Conservation (phyloP, 2,797 vertebrate genomes). For the Peromyscus aztecus region DNA sequence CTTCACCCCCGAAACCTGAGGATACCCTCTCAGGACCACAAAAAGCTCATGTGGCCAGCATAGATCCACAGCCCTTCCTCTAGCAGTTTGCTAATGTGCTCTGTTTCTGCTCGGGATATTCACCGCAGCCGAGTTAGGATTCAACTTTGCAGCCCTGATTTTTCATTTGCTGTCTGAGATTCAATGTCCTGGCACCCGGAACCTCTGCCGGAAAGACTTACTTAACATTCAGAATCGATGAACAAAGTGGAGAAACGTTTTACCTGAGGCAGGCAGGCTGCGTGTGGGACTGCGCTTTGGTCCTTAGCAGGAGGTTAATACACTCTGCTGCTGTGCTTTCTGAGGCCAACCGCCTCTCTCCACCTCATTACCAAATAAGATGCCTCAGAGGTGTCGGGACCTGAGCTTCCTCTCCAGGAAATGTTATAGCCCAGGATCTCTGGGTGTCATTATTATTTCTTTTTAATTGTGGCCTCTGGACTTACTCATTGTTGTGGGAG, state of each 20-base stretch:
- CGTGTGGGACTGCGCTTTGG: constrained; percentile 60
- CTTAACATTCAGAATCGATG: constrained; percentile 76
- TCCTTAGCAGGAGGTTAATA: constrained; percentile 55
- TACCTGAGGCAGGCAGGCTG: constrained; percentile 65
- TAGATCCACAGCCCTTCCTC: not conserved
- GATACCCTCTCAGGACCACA: not conserved
- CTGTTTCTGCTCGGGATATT: constrained; percentile 46
- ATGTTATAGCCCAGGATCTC: not conserved
- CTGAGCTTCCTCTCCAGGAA: not conserved
- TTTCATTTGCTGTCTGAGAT: constrained; percentile 67
- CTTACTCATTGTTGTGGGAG: not conserved
- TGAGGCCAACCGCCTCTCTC: constrained; percentile 38
- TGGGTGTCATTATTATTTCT: constrained; percentile 43
- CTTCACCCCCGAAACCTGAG: not conserved
- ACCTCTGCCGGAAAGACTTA: constrained; percentile 69
- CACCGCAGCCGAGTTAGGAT: constrained; percentile 66
- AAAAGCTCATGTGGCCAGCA: not conserved
- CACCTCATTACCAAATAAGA: constrained; percentile 56
- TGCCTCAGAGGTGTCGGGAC: constrained; percentile 42
- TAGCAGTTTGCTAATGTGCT: not conserved
- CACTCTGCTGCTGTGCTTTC: not conserved
- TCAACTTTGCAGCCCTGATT: constrained; percentile 57
- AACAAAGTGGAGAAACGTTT: constrained; percentile 70
- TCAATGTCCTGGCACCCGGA: constrained; percentile 59
- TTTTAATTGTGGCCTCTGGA: constrained; percentile 65